Conservation (phyloP, 2,888 invertebrate genomes). For the Lasioglossum figueresi region DNA sequence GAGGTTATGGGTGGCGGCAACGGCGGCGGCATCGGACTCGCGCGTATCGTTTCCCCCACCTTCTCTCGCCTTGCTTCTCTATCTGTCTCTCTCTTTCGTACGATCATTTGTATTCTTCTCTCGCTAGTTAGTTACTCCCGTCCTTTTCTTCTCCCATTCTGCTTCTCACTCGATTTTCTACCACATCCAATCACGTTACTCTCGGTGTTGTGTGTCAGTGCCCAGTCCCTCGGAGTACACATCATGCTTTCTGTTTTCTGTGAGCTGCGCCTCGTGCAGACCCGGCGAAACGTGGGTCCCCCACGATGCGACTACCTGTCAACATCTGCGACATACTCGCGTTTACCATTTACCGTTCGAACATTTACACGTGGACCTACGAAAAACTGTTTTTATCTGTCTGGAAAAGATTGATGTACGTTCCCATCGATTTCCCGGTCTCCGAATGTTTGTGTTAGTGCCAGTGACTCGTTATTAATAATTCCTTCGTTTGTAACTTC, state of each 20-base stretch:
- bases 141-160: constrained; percentile 39
- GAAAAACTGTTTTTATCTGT: neutral
- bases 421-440: neutral
- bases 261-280: constrained; percentile 54
- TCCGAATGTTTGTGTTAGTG: neutral
- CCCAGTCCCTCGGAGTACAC: constrained; percentile 25
- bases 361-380: constrained; percentile 30
- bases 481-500: constrained; percentile 8
- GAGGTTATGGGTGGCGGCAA: constrained; percentile 73
- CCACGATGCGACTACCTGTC: constrained; percentile 55
- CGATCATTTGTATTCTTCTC: constrained; percentile 9
- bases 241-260: constrained; percentile 43
- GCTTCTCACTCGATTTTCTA: constrained; percentile 43
- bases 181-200: constrained; percentile 48
- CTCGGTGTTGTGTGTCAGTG: constrained; percentile 23
- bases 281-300: constrained; percentile 61
- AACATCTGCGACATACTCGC: constrained; percentile 29
- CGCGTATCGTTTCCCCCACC: constrained; percentile 45
- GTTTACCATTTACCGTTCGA: constrained; percentile 20
- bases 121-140: constrained; percentile 16
- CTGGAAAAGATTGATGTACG: neutral
- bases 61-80: constrained; percentile 13
- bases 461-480: neutral
- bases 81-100: constrained; percentile 23
- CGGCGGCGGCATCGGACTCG: constrained; percentile 56